Evolutionary conservation across 2,888 invertebrate species (phyloP).

Genomic region (Conchocele bisecta): DNA sequence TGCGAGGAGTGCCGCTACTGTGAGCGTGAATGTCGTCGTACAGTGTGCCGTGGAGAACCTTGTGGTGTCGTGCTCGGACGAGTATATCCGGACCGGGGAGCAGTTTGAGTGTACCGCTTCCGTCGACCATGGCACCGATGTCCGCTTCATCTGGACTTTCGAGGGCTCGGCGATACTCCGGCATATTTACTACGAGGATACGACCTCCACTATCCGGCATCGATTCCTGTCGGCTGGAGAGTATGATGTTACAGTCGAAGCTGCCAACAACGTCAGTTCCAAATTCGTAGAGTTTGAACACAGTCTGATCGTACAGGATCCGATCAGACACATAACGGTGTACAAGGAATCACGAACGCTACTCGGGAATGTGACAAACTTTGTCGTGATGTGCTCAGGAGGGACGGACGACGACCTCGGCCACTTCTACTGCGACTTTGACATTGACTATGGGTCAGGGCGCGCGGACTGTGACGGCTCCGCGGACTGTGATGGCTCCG

Average conservation of each 20-base stretch:
- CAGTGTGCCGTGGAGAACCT: constrained; percentile 63
- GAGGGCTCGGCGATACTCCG: constrained; percentile 18
- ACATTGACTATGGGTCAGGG: constrained; percentile 45
- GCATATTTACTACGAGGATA: constrained; percentile 24
- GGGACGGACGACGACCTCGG: constrained; percentile 15
- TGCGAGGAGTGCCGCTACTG: constrained; percentile 49
- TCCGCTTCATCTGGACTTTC: constrained; percentile 69
- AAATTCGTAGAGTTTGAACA: constrained; percentile 13
- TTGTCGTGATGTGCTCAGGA: too few species aligned
- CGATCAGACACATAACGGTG: constrained; percentile 37
- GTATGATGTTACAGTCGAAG: constrained; percentile 43
- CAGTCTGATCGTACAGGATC: constrained; percentile 37
- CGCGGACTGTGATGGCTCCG: background rate
- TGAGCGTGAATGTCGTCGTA: constrained; percentile 49
- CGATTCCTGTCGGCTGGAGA: constrained; percentile 33
- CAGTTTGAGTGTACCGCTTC: constrained; percentile 63
- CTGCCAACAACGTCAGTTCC: constrained; percentile 44
- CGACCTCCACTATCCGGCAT: constrained; percentile 27
- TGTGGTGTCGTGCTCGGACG: constrained; percentile 48
- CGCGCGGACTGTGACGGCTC: background rate
- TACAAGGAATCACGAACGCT: constrained; percentile 16
- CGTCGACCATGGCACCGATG: constrained; percentile 67
- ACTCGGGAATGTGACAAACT: constrained; percentile 27
- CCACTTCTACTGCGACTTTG: constrained; percentile 26
- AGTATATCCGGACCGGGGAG: constrained; percentile 47